Percentiles rank a stretch among this genome's conserved stretches.
Conservation (phyloP, 2,797 vertebrate species). For the Potorous gilbertii region DNA sequence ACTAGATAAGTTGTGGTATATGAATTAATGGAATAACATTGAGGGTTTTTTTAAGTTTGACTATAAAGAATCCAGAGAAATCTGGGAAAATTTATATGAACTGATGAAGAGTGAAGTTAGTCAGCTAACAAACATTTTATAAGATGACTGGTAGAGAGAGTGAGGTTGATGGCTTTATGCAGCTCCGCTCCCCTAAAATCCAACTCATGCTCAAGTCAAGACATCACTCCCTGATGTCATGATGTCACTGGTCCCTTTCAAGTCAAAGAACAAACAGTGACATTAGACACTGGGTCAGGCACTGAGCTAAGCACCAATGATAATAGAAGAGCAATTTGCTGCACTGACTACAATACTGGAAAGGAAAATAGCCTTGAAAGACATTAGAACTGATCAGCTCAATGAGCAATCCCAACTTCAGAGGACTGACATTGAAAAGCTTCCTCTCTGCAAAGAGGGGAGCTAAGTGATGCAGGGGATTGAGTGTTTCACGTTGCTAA, state of each 20-base stretch:
- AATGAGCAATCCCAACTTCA: neutral
- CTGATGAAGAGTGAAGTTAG: neutral
- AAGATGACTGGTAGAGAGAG: neutral
- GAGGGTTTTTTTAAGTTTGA: neutral
- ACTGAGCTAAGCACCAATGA: neutral
- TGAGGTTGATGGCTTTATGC: neutral
- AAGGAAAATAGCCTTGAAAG: neutral
- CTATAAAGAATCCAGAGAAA: neutral
- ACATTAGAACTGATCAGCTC: neutral
- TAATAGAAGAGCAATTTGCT: neutral
- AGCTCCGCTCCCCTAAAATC: neutral
- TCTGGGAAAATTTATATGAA: neutral
- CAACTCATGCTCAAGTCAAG: neutral
- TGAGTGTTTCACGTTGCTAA: neutral
- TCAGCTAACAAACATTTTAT: neutral
- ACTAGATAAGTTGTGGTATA: neutral
- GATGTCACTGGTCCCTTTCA: neutral
- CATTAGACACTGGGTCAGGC: neutral
- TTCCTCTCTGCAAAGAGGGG: neutral
- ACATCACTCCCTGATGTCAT: neutral
- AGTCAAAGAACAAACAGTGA: neutral
- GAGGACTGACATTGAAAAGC: neutral
- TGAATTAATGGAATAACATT: neutral
- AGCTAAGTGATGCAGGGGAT: neutral
- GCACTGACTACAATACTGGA: neutral